Conservation (phyloP, 2,113 vertebrate species). For the Oryzias curvinotus region DNA sequence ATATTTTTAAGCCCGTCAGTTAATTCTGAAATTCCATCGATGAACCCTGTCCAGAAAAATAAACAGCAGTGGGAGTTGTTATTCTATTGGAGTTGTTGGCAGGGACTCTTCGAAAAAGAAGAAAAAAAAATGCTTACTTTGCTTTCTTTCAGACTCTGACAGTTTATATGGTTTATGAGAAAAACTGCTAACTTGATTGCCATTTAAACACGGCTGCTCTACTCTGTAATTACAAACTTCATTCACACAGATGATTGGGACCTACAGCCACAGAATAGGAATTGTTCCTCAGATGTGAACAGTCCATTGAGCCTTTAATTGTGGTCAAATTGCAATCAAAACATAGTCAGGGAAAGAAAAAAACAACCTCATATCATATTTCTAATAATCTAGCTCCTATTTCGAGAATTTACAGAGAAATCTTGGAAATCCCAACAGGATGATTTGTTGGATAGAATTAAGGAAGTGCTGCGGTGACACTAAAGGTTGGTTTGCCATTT, state of each 20-base stretch:
- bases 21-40: conserved; percentile 80
- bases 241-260: conserved; percentile 53
- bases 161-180: conserved; percentile 77
- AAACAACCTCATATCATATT: conserved; percentile 3
- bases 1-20: conserved; percentile 82
- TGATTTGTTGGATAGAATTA: conserved; percentile 61
- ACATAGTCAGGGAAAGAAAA: not conserved
- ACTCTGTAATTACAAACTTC: conserved; percentile 68
- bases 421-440: conserved; percentile 54
- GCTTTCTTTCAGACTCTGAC: conserved; percentile 74
- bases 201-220: conserved; percentile 64
- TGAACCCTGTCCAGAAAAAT: conserved; percentile 79
- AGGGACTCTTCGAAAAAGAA: conserved; percentile 57
- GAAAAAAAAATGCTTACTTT: conserved; percentile 74
- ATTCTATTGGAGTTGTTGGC: conserved; percentile 73
- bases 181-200: conserved; percentile 70
- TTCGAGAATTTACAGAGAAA: conserved; percentile 45
- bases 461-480: conserved; percentile 67
- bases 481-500: conserved; percentile 48
- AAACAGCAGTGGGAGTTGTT: conserved; percentile 76
- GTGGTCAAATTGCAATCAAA: conserved; percentile 53
- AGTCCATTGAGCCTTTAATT: conserved; percentile 49
- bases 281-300: conserved; percentile 43
- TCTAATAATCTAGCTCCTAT: conserved; percentile 22
- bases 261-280: conserved; percentile 44